Evolutionary conservation across 2,888 invertebrate species (phyloP), one percentile per base, ranked within the genome.

Genomic region (Orthosia incerta): DNA sequence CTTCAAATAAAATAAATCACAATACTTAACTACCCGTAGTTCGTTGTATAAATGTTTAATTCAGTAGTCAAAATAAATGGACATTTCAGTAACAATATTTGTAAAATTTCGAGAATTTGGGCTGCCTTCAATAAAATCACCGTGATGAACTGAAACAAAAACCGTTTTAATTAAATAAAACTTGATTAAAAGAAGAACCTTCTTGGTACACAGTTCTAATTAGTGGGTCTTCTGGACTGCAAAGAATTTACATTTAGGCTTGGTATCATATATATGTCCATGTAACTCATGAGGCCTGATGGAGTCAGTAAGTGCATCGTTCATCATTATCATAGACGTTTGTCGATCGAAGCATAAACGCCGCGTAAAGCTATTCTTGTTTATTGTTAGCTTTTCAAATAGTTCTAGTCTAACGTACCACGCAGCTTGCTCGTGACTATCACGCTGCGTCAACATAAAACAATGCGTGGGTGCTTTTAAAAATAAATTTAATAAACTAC

Each of bases 401-500:
- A 31, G 12, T 20, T 75, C 46, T 23, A 18, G 39, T 75, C 46
- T n/a, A 18, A 48, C 18, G 13, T 23, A 51, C 18, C 80, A 80
- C 39, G 46, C 48, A 45, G 18, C 18, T 55, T 70, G 7, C 57
- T 20, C 70, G 50, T 80, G 75, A 56, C 11, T 53, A 79, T 65
- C 69, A 61, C 51, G 48, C 56, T 12, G 20, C 45, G 50, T 56
- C 51, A 75, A 77, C 9, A 26, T 31, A 45, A 20, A 4, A 3
- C 26, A 23, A 31, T 23, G n/a, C 16, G 76, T 70, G 55, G 69
- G 61, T n/a, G 61, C 45, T 20, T 45, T 20, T 60, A 20, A 45
- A 60, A n/a, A 59, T 0, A 31, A 20, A 59, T 45, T 7, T n/a
- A 26, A 26, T 50, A 50, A 50, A 4, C 20, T 4, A n/a, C 64